A percentile compares a stretch with the other conserved stretches of the same genome.
Evolutionary conservation across 37 sponge, comb jelly and placozoan genomes (phyloP).

Genomic region (Cliona cf. orientalis): DNA sequence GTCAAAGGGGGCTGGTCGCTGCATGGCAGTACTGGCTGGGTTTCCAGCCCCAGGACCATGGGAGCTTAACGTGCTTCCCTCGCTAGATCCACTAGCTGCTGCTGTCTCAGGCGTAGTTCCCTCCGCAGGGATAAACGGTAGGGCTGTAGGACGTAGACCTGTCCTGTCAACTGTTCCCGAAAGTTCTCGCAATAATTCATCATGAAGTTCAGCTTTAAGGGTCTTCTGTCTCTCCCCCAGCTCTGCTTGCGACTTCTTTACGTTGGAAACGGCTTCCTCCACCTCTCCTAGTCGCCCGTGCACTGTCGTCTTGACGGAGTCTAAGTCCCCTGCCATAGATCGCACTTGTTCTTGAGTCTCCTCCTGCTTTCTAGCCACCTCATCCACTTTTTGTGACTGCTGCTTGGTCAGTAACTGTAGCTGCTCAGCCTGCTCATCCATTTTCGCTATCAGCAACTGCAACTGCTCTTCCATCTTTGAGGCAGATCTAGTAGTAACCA

Average conservation of each 20-base stretch:
- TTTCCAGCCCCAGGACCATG: neutral
- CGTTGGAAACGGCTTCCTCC: neutral
- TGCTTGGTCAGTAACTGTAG: neutral
- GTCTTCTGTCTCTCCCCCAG: slow-evolving; percentile 3
- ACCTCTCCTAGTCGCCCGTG: neutral
- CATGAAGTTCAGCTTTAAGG: neutral
- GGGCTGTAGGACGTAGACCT: neutral
- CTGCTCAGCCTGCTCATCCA: slow-evolving; percentile 1
- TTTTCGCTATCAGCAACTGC: neutral
- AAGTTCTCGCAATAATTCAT: neutral
- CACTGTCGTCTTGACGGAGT: neutral
- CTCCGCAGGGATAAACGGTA: neutral
- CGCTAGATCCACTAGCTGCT: neutral
- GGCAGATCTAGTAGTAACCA: neutral
- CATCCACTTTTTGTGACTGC: neutral
- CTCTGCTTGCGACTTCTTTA: neutral
- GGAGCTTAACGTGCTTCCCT: neutral
- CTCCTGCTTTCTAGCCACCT: neutral
- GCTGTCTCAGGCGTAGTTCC: neutral
- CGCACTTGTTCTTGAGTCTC: neutral
- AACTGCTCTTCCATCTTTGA: slow-evolving; percentile 14
- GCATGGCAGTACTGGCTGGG: neutral
- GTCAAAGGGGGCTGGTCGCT: slow-evolving; percentile 17
- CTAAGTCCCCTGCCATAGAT: neutral
- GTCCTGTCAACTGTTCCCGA: neutral